Evolutionary conservation across 2,113 vertebrate species (phyloP), one percentile per base, ranked within the genome.

Genomic region (Oophaga pumilio): DNA sequence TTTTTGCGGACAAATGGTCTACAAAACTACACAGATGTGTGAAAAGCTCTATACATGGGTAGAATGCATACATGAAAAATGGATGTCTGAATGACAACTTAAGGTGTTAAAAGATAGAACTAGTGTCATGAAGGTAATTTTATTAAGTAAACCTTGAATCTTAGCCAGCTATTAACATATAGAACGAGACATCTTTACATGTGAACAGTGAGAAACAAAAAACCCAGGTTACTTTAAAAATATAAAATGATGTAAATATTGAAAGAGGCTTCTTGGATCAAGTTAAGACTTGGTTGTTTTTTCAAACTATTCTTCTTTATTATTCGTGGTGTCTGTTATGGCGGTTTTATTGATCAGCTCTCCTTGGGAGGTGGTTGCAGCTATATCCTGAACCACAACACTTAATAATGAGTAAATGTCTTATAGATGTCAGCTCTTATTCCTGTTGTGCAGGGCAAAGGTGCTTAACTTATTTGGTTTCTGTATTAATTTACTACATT

Each of bases 321-420:
- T 33, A 50, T 20, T 62, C 28, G 50, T 5, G 50, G 80, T n/a
- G 12, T 50, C 59, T 62, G 59, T 9, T 24, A 49, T 82, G 43
- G 43, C 64, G 59, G 28, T 64, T 64, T 50, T 82, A 81, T 81
- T 81, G 79, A 81, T 81, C 28, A 43, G 59, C 22, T 82, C 80
- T 66, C 80, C 43, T 57, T n/a, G 22, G 80, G 80, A 82, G 59
- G 59, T 82, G 43, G 60, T 50, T 50, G 15, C 33, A 82, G 56
- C 57, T 64, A 82, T 66, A 82, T 66, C 59, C 60, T 28, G 80
- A 66, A 82, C 20, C 80, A 82, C 60, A 82, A 64, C 28, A 43
- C 59, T 82, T 82, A 82, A 73, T 73, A 73, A 79, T 59, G 76
- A 79, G 76, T 26, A 79, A 79, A 79, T 79, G 60, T 49, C 22